A percentile compares a stretch with the other conserved stretches of the same genome.
Evolutionary conservation across 2,888 invertebrate genomes (phyloP).

Genomic region (Machimus rusticus): DNA sequence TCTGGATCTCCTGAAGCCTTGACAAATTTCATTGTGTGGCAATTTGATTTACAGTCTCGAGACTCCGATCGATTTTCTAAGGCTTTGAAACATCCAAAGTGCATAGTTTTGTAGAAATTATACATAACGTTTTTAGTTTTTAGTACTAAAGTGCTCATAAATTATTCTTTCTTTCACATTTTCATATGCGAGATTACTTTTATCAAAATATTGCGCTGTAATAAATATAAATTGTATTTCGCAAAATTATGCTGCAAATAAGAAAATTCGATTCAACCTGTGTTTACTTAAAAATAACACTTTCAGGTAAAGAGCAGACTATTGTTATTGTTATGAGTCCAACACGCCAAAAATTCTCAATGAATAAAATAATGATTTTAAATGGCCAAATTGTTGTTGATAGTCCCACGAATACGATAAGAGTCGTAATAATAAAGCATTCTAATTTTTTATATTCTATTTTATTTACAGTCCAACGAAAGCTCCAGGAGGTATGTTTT

Average conservation of each 20-base stretch:
- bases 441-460: not conserved
- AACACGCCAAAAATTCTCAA: no score
- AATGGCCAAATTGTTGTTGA: no score
- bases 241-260: not conserved
- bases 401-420: no score
- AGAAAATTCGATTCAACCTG: not conserved
- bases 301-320: not conserved
- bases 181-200: not conserved
- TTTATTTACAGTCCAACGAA: constrained; percentile 71
- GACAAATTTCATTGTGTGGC: not conserved
- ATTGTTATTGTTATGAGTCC: no score
- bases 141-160: not conserved
- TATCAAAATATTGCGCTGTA: not conserved
- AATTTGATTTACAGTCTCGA: not conserved
- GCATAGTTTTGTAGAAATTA: not conserved
- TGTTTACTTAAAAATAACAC: not conserved
- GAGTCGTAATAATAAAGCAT: no score
- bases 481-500: constrained; percentile 77
- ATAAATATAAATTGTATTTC: not conserved
- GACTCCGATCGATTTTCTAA: not conserved
- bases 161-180: not conserved
- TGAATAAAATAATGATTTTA: no score
- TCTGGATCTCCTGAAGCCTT: not conserved
- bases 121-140: not conserved
- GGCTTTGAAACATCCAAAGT: not conserved